These are phyloP conservation scores for Dryomyza anilis DNA, from an alignment of 2,888 invertebrate species.

Conservation along the genomic window DNA sequence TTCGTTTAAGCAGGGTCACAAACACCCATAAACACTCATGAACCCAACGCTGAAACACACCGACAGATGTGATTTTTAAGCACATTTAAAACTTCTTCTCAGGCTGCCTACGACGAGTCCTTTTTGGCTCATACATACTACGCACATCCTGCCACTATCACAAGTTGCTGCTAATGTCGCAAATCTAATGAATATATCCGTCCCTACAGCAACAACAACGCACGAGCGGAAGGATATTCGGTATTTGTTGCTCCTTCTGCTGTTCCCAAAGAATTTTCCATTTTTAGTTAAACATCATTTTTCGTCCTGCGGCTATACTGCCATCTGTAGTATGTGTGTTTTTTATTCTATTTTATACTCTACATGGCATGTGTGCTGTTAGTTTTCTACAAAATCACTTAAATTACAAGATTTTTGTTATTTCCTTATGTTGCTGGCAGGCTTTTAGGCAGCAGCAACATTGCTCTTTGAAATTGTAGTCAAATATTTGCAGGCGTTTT, in stretches of 20 bases:
- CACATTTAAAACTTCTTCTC: not conserved
- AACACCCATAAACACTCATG: not conserved
- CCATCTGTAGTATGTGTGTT: too few species aligned
- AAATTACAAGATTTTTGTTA: too few species aligned
- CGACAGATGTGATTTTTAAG: not conserved
- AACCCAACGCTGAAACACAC: not conserved
- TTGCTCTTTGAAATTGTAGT: too few species aligned
- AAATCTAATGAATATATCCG: constrained; percentile 6
- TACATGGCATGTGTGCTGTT: too few species aligned
- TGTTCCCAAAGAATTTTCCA: not conserved
- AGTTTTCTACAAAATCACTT: too few species aligned
- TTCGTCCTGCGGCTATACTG: not conserved
- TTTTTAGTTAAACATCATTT: not conserved
- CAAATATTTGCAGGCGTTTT: too few species aligned
- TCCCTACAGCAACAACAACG: not conserved
- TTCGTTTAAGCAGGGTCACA: not conserved
- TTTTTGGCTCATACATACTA: not conserved
- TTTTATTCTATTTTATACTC: too few species aligned
- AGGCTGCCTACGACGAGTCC: not conserved
- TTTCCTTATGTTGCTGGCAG: too few species aligned
- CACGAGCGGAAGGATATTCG: too few species aligned
- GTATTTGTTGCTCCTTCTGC: not conserved
- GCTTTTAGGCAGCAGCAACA: too few species aligned
- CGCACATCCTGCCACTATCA: not conserved
- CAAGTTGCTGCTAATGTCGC: not conserved